Percentiles rank a stretch among this genome's conserved stretches.
Evolutionary conservation across 2,113 vertebrate genomes (phyloP).

Genomic region (Tapirus terrestris): DNA sequence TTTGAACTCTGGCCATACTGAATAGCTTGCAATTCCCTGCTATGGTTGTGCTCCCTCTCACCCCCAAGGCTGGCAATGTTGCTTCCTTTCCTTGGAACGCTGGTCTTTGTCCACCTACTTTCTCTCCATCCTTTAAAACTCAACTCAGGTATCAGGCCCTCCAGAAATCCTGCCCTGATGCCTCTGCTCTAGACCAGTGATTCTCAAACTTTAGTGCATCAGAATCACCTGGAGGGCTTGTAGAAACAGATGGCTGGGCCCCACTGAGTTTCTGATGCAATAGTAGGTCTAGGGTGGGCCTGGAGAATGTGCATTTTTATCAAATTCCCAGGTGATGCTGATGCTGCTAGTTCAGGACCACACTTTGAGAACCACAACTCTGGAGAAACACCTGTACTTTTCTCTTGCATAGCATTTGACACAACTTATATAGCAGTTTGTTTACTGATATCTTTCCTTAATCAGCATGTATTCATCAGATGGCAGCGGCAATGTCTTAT

Average conservation of each 20-base stretch:
- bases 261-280: neutral
- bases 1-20: neutral
- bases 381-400: neutral
- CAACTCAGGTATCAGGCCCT: neutral
- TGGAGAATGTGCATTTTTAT: neutral
- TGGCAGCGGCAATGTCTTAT: neutral
- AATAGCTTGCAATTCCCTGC: neutral
- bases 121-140: neutral
- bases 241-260: fast-evolving
- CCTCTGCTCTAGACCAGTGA: neutral
- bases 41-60: neutral
- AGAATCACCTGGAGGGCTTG: neutral
- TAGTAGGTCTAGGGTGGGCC: neutral
- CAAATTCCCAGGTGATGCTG: neutral
- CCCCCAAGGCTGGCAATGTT: neutral
- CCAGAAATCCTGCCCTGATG: neutral
- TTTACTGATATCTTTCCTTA: neutral
- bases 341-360: neutral
- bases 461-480: neutral
- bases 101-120: neutral
- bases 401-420: neutral
- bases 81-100: neutral
- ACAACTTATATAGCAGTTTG: no score
- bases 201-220: neutral
- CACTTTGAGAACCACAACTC: neutral